Base-by-base conservation (phyloP, 2,113 vertebrate genomes). In the Anguilla rostrata region DNA sequence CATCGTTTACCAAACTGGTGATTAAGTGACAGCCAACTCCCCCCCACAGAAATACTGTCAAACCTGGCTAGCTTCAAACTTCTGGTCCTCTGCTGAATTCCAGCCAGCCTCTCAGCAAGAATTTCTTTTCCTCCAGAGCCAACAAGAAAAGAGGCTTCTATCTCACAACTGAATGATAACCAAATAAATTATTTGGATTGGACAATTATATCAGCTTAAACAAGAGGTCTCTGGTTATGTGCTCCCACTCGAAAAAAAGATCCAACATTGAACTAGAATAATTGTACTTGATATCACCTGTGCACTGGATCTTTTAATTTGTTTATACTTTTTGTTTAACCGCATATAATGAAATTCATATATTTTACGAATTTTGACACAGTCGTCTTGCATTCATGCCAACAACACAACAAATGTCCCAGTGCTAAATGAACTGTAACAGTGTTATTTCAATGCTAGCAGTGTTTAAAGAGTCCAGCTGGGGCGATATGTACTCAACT, bases 1-100 rank as follows among this genome's bases (percentile, higher is more conserved):
- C 87, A 83, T 88, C 87, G 86, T 85, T 89, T 87, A 89, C 87
- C 88, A 66, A 88, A 87, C 87, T 88, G 86, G 46, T 87, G 89
- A 89, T 86, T 71, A 82, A 85, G 87, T 41, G 40, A 87, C 57
- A 85, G 49, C 39, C 85, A 43, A 53, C 22, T 82, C 41, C 26
- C 43, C 81, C 83, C 87, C 83, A 84, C 85, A 85, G 86, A 88
- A 87, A 78, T 71, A 83, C 85, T 89, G 87, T 89, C 89, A 89
- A 81, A 88, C 84, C 71, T 46, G 79, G 86, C 78, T 84, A 87
- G 60, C 71, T 84, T 89, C 87, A 88, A 90, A 84, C 39, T n/a
- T 34, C 29, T 57, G 39, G 71, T 34, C 56, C 83, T 57, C 53
- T 75, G 60, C 22, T 40, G 57, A 81, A 39, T 83, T 53, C 29